Evolutionary conservation across 2,113 vertebrate species (phyloP).

Genomic region (Sander vitreus): DNA sequence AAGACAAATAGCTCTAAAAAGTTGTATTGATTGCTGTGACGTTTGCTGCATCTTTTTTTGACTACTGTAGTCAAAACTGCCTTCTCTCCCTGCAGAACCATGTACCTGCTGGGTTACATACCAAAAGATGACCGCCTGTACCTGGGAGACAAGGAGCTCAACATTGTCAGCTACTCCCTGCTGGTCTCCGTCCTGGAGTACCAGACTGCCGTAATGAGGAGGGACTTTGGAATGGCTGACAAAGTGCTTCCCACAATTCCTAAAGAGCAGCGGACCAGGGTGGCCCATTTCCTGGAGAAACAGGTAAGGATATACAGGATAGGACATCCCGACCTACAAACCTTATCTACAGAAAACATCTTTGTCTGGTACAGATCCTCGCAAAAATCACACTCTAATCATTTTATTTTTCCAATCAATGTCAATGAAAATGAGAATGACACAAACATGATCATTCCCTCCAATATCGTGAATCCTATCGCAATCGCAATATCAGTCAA

Average conservation of each 20-base stretch:
- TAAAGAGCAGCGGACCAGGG: slow-evolving; percentile 97
- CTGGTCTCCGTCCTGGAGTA: slow-evolving; percentile 97
- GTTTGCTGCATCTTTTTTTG: background rate
- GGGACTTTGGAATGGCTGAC: slow-evolving; percentile 98
- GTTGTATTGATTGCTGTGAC: background rate
- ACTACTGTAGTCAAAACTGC: background rate
- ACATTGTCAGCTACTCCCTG: slow-evolving; percentile 97
- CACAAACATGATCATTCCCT: too few species aligned
- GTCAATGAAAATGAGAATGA: too few species aligned
- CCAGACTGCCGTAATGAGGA: slow-evolving; percentile 98
- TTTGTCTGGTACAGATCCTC: too few species aligned
- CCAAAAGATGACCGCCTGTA: slow-evolving; percentile 98
- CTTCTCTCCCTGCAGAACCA: slow-evolving; percentile 86
- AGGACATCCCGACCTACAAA: too few species aligned
- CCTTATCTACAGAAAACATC: too few species aligned
- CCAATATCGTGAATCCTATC: too few species aligned
- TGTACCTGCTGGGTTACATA: slow-evolving; percentile 99
- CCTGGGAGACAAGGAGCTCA: slow-evolving; percentile 97
- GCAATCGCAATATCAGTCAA: too few species aligned
- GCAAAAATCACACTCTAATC: too few species aligned
- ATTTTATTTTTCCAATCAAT: too few species aligned
- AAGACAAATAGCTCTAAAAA: slow-evolving; percentile 2
- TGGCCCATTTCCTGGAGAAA: slow-evolving; percentile 98
- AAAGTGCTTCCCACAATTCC: slow-evolving; percentile 98
- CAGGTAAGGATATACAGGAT: slow-evolving; percentile 85